Evolutionary conservation across 2,888 invertebrate genomes (phyloP), one percentile per base, ranked within the genome.

Genomic region (Abrostola triplasia): DNA sequence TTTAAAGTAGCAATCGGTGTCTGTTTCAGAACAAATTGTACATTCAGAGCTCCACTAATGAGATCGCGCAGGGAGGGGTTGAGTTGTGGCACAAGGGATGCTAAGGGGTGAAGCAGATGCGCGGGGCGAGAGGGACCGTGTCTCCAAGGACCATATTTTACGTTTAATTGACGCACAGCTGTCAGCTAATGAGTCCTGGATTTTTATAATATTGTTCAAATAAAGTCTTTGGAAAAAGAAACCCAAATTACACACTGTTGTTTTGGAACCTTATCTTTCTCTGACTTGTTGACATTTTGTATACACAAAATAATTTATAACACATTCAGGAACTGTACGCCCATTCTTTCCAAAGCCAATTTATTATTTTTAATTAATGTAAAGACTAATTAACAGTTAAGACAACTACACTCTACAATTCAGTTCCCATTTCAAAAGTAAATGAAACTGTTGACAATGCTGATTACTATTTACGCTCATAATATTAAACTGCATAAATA

Each of bases 101-200:
- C 79, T 73, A 73, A 74, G 81, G 81, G 81, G 77, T 67, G 70
- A 67, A 68, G 66, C 64, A 76, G 76, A 69, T 71, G 64, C 59
- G 81, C 75, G 69, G 67, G 62, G 74, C 62, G 78, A 65, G 81
- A 73, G 75, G 72, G 53, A 58, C 54, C 64, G 83, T 86, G 88
- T 89, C 89, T 88, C 89, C 85, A 78, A 86, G 88, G 91, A 89
- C 92, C 89, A 92, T 94, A 93, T 93, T 93, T 93, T 91, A 92
- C 89, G 90, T 92, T 92, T 93, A 93, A 93, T 93, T 93, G 93
- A 93, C 92, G 91, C 92, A 86, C 91, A 90, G 91, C 92, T 91
- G 92, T 92, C 93, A 91, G 89, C 86, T 93, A 93, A 93, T 92
- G 91, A 93, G 92, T 90, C 88, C 87, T 86, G 84, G 88, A 87